Conservation (phyloP, 2,113 vertebrate genomes). For the Lagenorhynchus albirostris region DNA sequence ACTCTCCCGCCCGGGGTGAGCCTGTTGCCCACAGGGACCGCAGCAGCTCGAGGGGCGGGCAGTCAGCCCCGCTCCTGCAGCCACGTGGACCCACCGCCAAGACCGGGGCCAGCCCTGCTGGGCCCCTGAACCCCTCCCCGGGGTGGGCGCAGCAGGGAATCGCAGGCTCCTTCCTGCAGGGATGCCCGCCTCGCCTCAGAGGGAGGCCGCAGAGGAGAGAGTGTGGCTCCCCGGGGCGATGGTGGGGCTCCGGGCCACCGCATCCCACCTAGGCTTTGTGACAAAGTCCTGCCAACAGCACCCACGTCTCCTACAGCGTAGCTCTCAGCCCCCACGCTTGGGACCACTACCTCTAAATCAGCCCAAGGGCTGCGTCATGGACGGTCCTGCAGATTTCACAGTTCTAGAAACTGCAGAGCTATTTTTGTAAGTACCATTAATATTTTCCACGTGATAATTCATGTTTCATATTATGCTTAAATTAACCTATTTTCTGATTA, state of each 20-base stretch:
- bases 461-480: neutral
- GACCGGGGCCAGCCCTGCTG: neutral
- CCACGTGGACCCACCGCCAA: neutral
- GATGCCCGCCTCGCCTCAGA: neutral
- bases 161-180: neutral
- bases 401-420: conserved; percentile 5
- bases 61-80: neutral
- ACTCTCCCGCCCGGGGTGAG: fast-evolving
- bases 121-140: neutral
- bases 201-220: neutral
- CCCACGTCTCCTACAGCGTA: fast-evolving
- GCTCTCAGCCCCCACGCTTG: fast-evolving
- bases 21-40: neutral
- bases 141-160: neutral
- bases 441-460: neutral
- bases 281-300: neutral
- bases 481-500: conserved; percentile 33
- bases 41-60: neutral
- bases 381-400: neutral
- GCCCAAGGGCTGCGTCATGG: neutral
- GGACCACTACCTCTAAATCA: neutral
- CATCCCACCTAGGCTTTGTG: neutral
- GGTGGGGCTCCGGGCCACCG: neutral
- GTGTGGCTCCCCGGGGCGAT: neutral
- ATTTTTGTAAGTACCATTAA: conserved; percentile 45